Base-by-base conservation (phyloP, 2,888 invertebrate genomes). In the Perizoma flavofasciatum region DNA sequence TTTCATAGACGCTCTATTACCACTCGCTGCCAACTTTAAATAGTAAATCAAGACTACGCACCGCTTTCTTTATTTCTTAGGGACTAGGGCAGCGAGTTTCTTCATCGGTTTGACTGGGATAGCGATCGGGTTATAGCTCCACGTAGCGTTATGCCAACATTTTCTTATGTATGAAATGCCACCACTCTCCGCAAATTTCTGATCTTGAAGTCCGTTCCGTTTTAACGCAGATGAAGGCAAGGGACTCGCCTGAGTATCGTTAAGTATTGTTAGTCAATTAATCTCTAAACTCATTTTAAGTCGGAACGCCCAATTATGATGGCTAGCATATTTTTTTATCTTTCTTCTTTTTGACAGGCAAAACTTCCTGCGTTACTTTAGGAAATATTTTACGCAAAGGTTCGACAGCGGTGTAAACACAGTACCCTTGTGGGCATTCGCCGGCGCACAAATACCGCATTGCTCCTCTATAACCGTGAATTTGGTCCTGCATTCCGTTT, bases 401-500 rank as follows among this genome's bases (percentile, higher is more conserved):
- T 53, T 88, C 81, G 6, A 90, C 77, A 5, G 77, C 65, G 37
- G 88, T 85, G 58, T 79, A 74, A 5, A 90, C 85, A 55, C 75
- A 78, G 64, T 69, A 73, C 10, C 71, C 72, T 7, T 67, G 54
- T 8, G 65, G 53, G 50, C 69, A 57, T 61, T 66, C 66, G 22
- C 71, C 74, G 6, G 86, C 75, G 67, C 90, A 90, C 48, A 92
- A 63, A 62, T 83, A 85, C 55, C 83, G 79, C 53, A 85, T 74
- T 22, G 90, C 88, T 63, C 88, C 90, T 72, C 88, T 81, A 65
- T 91, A 89, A 46, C 91, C 90, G 68, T 87, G 78, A 49, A 90
- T 77, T 73, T 89, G 90, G 68, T 92, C 91, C 72, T 90, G 91
- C 52, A 89, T 82, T 65, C 92, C 91, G 59, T 91, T 89, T 55